phyloP scores from a whole-genome alignment of 2,888 invertebrate genomes.

The Scrobipalpa atriplicella region DNA sequence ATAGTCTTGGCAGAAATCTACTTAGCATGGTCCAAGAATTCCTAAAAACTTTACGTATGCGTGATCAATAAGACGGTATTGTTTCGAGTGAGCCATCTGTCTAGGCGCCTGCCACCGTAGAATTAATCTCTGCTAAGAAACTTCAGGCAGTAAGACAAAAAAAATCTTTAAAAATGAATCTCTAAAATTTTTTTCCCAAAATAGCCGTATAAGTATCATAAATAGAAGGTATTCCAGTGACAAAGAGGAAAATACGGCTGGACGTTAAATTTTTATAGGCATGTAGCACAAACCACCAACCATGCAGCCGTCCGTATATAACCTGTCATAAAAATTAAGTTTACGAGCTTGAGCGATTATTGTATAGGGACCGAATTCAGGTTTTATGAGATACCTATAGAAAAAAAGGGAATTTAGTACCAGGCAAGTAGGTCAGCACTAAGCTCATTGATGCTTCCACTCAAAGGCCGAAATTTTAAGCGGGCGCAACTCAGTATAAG shows the following conservation, averaged over 20 bases:
- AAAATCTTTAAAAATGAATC: background rate
- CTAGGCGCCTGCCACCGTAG: too few species aligned
- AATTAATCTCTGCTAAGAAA: too few species aligned
- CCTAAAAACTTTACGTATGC: too few species aligned
- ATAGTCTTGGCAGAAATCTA: too few species aligned
- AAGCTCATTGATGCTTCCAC: too few species aligned
- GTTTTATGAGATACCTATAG: background rate
- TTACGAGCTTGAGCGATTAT: conserved; percentile 34
- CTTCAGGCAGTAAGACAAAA: background rate
- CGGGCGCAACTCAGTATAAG: too few species aligned
- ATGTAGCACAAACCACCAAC: conserved; percentile 26
- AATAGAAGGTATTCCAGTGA: conserved; percentile 1
- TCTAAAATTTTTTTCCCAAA: background rate
- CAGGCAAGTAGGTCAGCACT: too few species aligned
- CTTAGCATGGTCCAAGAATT: too few species aligned
- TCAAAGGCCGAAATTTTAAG: too few species aligned
- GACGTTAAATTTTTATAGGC: conserved; percentile 31
- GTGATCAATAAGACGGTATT: too few species aligned
- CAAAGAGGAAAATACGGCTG: conserved; percentile 9
- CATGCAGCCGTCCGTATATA: conserved; percentile 29
- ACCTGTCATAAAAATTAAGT: conserved; percentile 41
- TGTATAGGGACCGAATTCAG: background rate
- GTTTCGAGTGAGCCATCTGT: too few species aligned
- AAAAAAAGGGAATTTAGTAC: too few species aligned
- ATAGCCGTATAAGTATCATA: background rate